These are phyloP conservation scores for Suricata suricatta DNA, from an alignment of 2,113 vertebrate species.

Conservation along the genomic window DNA sequence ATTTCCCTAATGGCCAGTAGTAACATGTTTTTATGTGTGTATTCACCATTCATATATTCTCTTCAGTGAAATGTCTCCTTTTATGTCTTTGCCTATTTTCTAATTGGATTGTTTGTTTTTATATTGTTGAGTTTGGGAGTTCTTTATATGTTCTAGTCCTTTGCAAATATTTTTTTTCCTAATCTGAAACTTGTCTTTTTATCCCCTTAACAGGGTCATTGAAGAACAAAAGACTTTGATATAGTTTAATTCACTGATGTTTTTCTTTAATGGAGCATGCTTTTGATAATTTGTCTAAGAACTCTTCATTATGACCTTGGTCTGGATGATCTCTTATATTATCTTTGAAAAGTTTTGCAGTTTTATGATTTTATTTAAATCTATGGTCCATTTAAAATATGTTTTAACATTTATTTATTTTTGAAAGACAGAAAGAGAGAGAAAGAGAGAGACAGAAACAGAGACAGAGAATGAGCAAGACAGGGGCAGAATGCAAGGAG, in stretches of 20 bases:
- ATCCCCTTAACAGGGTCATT: not conserved
- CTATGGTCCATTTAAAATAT: not conserved
- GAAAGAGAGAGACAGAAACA: too few species aligned
- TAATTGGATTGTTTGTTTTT: not conserved
- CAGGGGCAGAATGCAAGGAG: too few species aligned
- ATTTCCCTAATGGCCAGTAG: not conserved
- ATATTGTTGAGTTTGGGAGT: not conserved
- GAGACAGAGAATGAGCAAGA: too few species aligned
- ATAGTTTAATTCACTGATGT: not conserved
- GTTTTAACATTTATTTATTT: too few species aligned
- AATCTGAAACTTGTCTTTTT: not conserved
- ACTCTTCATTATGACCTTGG: not conserved
- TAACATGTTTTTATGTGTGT: not conserved
- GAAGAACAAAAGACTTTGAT: not conserved
- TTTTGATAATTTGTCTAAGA: not conserved
- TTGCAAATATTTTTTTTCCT: slow-evolving; percentile 14
- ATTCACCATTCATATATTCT: not conserved
- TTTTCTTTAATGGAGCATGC: not conserved
- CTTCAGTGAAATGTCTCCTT: not conserved
- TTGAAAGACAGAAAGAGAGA: too few species aligned
- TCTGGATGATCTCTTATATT: not conserved
- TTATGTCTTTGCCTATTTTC: not conserved
- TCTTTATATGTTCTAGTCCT: not conserved
- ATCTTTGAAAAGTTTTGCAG: not conserved
- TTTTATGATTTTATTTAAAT: slow-evolving; percentile 18